Percentiles rank a stretch among this genome's conserved stretches.
phyloP scores from a whole-genome alignment of 2,113 vertebrate species.

The Ammodytes marinus region DNA sequence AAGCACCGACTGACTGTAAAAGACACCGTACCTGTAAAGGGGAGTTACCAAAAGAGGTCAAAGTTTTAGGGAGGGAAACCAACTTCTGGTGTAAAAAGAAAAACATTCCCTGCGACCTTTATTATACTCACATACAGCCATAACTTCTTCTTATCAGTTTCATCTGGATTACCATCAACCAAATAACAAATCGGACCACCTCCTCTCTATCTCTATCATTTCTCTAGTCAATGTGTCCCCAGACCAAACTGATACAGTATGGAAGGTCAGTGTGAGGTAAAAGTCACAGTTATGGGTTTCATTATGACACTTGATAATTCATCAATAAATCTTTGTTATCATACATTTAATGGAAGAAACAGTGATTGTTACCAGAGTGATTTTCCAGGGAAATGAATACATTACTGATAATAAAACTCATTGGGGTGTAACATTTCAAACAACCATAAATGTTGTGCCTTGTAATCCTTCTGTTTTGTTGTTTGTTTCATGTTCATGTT shows the following conservation, averaged over 20 bases:
- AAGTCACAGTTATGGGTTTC: not conserved
- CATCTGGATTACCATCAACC: slow-evolving; percentile 20
- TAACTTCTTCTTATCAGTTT: slow-evolving; percentile 28
- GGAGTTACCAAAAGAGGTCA: not conserved
- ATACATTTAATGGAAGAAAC: not conserved
- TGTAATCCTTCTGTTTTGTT: too few species aligned
- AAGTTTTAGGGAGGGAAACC: slow-evolving; percentile 1
- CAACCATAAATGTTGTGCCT: not conserved
- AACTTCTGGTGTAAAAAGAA: not conserved
- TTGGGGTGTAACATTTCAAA: slow-evolving; percentile 33
- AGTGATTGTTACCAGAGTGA: slow-evolving; percentile 46
- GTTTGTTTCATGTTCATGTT: too few species aligned
- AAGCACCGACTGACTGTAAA: slow-evolving; percentile 15
- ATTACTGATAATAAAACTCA: slow-evolving; percentile 41
- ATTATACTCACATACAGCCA: not conserved
- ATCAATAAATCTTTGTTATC: not conserved
- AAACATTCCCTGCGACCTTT: not conserved
- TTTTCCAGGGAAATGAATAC: slow-evolving; percentile 13
- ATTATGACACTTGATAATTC: not conserved
- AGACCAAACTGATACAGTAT: not conserved
- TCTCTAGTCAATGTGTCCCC: not conserved
- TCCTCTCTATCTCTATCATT: not conserved
- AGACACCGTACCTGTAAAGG: slow-evolving; percentile 28
- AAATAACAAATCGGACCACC: not conserved
- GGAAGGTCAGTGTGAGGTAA: slow-evolving; percentile 3